Conservation (phyloP, 1,140 invertebrate genomes). For the Harpegnathos saltator region DNA sequence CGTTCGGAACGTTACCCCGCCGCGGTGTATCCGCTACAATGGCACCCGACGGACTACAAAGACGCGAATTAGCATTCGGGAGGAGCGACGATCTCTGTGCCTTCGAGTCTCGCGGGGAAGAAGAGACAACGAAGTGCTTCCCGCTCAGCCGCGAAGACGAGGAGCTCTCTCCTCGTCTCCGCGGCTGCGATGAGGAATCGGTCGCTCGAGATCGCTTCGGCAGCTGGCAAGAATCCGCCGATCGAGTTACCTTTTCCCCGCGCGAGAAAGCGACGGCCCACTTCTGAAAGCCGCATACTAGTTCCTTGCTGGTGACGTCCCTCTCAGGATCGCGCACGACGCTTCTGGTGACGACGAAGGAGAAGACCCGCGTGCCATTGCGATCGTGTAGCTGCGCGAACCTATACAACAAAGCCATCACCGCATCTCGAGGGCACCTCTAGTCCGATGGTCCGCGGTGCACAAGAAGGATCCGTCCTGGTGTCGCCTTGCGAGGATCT, state of each 20-base stretch:
- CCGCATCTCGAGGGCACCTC: conserved; percentile 82
- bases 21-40: too few species aligned
- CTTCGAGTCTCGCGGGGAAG: too few species aligned
- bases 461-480: conserved; percentile 32
- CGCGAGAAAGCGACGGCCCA: conserved; percentile 95
- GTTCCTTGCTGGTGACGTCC: conserved; percentile 94
- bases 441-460: conserved; percentile 67
- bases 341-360: conserved; percentile 93
- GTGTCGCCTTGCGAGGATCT: neutral
- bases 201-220: too few species aligned
- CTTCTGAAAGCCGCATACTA: conserved; percentile 93
- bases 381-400: conserved; percentile 94
- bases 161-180: too few species aligned
- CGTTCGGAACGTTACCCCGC: too few species aligned
- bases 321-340: conserved; percentile 93
- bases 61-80: too few species aligned
- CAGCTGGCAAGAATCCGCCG: too few species aligned
- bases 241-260: conserved; percentile 88
- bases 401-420: conserved; percentile 94
- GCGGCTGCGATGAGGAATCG: too few species aligned
- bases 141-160: too few species aligned
- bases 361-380: conserved; percentile 94
- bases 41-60: too few species aligned
- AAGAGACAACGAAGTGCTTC: too few species aligned
- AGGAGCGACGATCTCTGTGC: too few species aligned